Percentiles rank a stretch among this genome's conserved stretches.
Conservation (phyloP, 2,113 vertebrate species). For the Cricetomys ansorgei region DNA sequence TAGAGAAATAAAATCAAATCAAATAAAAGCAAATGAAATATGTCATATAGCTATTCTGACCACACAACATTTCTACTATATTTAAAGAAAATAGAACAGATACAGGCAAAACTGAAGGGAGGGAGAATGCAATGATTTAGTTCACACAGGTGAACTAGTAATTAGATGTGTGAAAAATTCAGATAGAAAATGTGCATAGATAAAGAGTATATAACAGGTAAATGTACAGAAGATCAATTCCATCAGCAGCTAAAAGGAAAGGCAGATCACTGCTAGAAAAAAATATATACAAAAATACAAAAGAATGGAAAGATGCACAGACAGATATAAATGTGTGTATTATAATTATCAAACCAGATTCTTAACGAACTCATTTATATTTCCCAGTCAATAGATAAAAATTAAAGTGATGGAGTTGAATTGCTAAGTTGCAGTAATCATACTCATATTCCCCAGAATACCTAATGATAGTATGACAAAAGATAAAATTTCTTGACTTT, state of each 20-base stretch:
- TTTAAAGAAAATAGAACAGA: not conserved
- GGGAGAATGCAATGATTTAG: not conserved
- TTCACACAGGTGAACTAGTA: not conserved
- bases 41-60: not conserved
- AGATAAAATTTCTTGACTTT: not conserved
- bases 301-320: not conserved
- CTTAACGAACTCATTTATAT: not conserved
- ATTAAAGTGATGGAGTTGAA: not conserved
- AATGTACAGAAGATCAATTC: not conserved
- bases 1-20: not conserved
- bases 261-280: not conserved
- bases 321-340: not conserved
- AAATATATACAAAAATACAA: not conserved
- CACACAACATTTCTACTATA: not conserved
- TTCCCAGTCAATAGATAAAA: constrained; percentile 6
- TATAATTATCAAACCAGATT: not conserved
- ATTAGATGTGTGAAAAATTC: not conserved
- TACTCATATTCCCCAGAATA: not conserved
- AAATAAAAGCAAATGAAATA: no score
- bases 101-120: not conserved
- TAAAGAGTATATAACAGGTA: not conserved
- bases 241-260: not conserved
- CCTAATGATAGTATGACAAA: not conserved
- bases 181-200: not conserved
- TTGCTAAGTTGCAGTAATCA: not conserved